These are phyloP conservation scores for Pristionchus entomophagus DNA, from an alignment of 2,888 invertebrate genomes.

Conservation along the genomic window DNA sequence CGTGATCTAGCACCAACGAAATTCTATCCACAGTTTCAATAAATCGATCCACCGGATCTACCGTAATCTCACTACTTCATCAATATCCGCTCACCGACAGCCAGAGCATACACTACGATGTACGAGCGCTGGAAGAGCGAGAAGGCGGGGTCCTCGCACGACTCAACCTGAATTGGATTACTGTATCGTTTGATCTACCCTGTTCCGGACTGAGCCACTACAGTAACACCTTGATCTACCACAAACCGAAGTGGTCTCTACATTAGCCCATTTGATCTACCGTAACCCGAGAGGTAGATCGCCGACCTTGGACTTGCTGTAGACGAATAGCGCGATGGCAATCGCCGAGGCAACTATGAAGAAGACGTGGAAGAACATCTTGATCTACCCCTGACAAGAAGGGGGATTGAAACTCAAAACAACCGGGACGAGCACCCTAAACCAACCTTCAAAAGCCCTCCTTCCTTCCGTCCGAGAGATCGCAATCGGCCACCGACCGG, in stretches of 20 bases:
- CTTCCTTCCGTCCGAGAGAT: background rate
- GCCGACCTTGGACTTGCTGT: conserved; percentile 67
- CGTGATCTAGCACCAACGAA: background rate
- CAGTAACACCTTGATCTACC: too few species aligned
- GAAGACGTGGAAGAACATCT: conserved; percentile 20
- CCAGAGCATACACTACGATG: conserved; percentile 78
- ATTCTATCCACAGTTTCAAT: background rate
- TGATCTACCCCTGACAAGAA: conserved; percentile 7
- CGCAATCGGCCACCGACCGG: background rate
- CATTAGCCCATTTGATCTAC: conserved; percentile 61
- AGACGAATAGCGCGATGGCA: conserved; percentile 47
- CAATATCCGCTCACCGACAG: conserved; percentile 75
- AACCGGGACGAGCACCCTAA: background rate
- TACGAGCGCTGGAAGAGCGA: conserved; percentile 78
- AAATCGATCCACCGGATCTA: background rate
- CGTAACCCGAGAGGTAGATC: conserved; percentile 76
- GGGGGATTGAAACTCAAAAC: background rate
- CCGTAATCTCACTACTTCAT: background rate
- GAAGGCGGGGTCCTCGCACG: conserved; percentile 75
- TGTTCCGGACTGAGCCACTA: too few species aligned
- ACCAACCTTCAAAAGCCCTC: background rate
- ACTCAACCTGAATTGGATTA: conserved; percentile 49
- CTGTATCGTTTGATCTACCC: background rate
- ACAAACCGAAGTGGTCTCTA: too few species aligned
- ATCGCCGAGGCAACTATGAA: conserved; percentile 16